These are phyloP conservation scores for Lynx canadensis DNA, from an alignment of 2,113 vertebrate genomes.

Conservation along the genomic window DNA sequence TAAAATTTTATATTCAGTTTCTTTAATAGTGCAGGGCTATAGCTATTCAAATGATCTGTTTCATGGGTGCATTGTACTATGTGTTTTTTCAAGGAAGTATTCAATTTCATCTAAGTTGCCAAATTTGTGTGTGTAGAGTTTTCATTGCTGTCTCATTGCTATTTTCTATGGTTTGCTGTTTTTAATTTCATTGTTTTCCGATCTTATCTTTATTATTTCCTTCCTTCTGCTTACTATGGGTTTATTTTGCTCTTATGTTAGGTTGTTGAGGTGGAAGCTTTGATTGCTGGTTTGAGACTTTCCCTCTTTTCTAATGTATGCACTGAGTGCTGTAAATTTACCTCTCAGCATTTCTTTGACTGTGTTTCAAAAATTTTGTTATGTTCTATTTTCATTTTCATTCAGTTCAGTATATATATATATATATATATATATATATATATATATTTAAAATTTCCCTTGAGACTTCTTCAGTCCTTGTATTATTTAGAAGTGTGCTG, in stretches of 20 bases:
- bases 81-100: neutral
- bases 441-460: neutral
- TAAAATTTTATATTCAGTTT: neutral
- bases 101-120: neutral
- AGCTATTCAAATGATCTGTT: neutral
- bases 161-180: no score
- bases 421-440: no score
- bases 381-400: neutral
- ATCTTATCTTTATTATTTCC: no score
- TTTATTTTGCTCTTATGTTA: no score
- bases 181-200: no score
- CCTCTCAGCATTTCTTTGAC: neutral
- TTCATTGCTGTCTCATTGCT: no score
- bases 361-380: neutral
- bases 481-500: neutral
- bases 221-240: no score
- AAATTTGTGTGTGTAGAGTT: neutral
- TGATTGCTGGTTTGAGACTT: no score
- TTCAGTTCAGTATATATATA: neutral
- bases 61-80: neutral
- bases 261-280: no score
- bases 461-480: neutral
- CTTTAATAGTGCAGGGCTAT: neutral
- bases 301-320: neutral
- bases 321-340: neutral